Percentiles rank a stretch among this genome's conserved stretches.
Evolutionary conservation across 2,888 invertebrate genomes (phyloP).

Genomic region (Cecidostiba fungosa): DNA sequence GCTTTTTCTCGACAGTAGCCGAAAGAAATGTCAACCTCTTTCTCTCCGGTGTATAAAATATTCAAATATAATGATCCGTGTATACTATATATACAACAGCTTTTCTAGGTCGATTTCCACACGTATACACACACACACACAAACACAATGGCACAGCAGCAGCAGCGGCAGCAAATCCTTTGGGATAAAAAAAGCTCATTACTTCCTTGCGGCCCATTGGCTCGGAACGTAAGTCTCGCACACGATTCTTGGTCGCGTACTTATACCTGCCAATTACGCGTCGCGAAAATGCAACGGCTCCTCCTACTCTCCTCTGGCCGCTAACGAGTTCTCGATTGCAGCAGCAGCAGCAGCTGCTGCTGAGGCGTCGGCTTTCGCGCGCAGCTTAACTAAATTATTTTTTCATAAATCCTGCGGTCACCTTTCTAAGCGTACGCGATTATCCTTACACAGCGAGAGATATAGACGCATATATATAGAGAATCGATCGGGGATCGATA

Average conservation of each 20-base stretch:
- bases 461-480: background rate
- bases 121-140: background rate
- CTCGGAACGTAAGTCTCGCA: constrained; percentile 28
- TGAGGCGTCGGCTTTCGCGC: constrained; percentile 8
- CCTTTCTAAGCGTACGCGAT: background rate
- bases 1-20: background rate
- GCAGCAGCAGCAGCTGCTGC: background rate
- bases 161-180: background rate
- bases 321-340: constrained; percentile 36
- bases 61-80: background rate
- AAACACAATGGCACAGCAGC: no score
- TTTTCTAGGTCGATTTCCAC: constrained; percentile 37
- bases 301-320: background rate
- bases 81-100: no score
- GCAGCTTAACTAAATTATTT: constrained; percentile 24
- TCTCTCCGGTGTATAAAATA: background rate
- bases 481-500: background rate
- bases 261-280: constrained; percentile 38
- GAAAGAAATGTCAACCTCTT: background rate
- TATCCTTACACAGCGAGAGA: background rate
- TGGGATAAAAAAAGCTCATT: constrained; percentile 40
- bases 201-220: constrained; percentile 42
- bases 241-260: background rate
- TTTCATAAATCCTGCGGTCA: background rate
- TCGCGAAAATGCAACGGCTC: constrained; percentile 11